Evolutionary conservation across 2,797 vertebrate genomes (phyloP), one percentile per base, ranked within the genome.

Genomic region (Myotis myotis): DNA sequence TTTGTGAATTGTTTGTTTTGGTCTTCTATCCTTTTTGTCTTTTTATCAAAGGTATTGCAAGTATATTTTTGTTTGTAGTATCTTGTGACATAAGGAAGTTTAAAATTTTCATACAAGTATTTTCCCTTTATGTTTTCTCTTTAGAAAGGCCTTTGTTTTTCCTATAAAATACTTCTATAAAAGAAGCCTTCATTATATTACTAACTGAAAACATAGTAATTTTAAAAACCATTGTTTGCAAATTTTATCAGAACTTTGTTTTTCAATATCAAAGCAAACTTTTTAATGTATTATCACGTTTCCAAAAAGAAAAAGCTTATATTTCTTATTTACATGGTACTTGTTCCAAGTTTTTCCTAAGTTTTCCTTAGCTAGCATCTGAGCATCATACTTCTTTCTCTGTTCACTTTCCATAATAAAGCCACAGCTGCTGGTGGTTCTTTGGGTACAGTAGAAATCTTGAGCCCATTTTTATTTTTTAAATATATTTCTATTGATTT

Each of bases 21-120:
- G 17, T 8, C 8, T 74, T 74, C n/a, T 85, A 2, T 57, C 47
- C n/a, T 4, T 70, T 93, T 81, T 85, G 9, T 91, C 44, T 91
- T 25, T 60, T 87, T 76, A 79, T 90, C 44, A 95, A 75, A 44
- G 11, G n/a, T 75, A 51, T 82, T 89, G 36, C 12, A 83, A 7
- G 33, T 95, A 25, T 44, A 20, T 41, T 91, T 90, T 87, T 80
- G 25, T 70, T 75, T 91, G 8, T 78, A 20, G 49, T 85, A 1
- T 78, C 68, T 85, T 81, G 1, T 75, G 85, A 53, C n/a, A 57
- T 85, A 49, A 91, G 92, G 55, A 87, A 44, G 15, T 83, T 92
- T 80, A 86, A 60, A 70, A 70, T 28, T 90, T 94, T 82, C 49
- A 66, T 78, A 44, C 2, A 57, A 7, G 36, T 90, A 47, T 74